phyloP scores from a whole-genome alignment of 2,113 vertebrate genomes.

The Reinhardtius hippoglossoides region DNA sequence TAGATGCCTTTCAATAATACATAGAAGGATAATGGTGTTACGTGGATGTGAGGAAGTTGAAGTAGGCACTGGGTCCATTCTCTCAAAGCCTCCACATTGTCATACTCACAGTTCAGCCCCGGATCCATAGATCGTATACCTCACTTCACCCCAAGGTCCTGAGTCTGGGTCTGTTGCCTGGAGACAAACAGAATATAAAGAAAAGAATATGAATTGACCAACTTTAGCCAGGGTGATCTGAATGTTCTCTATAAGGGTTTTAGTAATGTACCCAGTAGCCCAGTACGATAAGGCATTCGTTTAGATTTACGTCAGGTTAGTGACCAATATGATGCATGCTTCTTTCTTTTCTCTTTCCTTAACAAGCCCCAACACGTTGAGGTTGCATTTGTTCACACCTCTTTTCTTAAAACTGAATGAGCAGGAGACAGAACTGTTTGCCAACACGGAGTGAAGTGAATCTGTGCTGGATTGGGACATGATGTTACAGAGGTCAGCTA shows the following conservation, averaged over 20 bases:
- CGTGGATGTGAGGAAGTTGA: not conserved
- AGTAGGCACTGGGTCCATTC: not conserved
- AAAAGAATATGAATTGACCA: not conserved
- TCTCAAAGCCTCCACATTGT: not conserved
- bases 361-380: not conserved
- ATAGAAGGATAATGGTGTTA: not conserved
- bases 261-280: not conserved
- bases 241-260: not conserved
- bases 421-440: not conserved
- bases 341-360: not conserved
- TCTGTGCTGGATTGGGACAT: constrained; percentile 33
- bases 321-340: not conserved
- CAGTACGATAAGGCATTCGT: not conserved
- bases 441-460: constrained; percentile 13
- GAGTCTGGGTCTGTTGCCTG: constrained; percentile 96
- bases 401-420: constrained; percentile 5
- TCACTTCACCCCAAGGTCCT: constrained; percentile 95
- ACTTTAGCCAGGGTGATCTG: not conserved
- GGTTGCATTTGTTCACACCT: not conserved
- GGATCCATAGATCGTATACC: constrained; percentile 92
- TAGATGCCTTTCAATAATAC: not conserved
- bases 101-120: constrained; percentile 93
- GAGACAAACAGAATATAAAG: constrained; percentile 29
- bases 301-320: not conserved
- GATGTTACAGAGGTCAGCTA: constrained; percentile 52